A percentile compares a stretch with the other conserved stretches of the same genome.
Evolutionary conservation across 2,888 invertebrate species (phyloP).

Genomic region (Muscina levida): DNA sequence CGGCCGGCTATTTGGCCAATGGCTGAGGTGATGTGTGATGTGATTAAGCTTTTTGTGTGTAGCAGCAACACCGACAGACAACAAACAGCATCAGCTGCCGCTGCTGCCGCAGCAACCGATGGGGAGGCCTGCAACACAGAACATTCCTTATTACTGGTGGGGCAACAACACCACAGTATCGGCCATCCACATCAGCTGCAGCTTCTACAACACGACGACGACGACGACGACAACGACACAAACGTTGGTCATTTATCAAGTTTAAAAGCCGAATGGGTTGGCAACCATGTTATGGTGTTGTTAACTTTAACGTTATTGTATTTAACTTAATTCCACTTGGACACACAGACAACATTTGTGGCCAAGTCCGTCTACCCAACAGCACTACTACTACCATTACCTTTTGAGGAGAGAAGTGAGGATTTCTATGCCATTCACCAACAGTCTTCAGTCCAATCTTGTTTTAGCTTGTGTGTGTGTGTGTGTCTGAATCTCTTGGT

Average conservation of each 20-base stretch:
- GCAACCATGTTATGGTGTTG: constrained; percentile 42
- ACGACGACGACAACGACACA: not conserved
- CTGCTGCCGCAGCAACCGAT: not conserved
- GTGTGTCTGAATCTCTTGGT: constrained; percentile 46
- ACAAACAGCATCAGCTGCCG: not conserved
- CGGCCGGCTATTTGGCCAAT: constrained; percentile 66
- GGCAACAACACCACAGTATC: too few relatives aligned
- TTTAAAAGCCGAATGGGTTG: constrained; percentile 50
- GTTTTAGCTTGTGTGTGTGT: constrained; percentile 4
- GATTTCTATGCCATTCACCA: not conserved
- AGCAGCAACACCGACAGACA: constrained; percentile 21
- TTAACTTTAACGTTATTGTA: constrained; percentile 55
- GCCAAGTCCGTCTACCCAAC: too few relatives aligned
- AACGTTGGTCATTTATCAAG: constrained; percentile 76
- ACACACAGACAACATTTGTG: constrained; percentile 5
- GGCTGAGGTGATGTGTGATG: constrained; percentile 75
- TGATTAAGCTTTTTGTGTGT: constrained; percentile 73
- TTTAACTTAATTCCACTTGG: constrained; percentile 56
- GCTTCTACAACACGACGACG: not conserved
- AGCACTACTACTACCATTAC: too few relatives aligned
- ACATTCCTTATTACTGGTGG: too few relatives aligned
- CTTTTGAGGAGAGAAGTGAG: not conserved
- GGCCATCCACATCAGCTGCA: not conserved
- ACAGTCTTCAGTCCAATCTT: constrained; percentile 1
- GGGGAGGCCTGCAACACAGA: too few relatives aligned